Evolutionary conservation across 2,113 vertebrate genomes (phyloP), one percentile per base, ranked within the genome.

Genomic region (Fregetta grallaria): DNA sequence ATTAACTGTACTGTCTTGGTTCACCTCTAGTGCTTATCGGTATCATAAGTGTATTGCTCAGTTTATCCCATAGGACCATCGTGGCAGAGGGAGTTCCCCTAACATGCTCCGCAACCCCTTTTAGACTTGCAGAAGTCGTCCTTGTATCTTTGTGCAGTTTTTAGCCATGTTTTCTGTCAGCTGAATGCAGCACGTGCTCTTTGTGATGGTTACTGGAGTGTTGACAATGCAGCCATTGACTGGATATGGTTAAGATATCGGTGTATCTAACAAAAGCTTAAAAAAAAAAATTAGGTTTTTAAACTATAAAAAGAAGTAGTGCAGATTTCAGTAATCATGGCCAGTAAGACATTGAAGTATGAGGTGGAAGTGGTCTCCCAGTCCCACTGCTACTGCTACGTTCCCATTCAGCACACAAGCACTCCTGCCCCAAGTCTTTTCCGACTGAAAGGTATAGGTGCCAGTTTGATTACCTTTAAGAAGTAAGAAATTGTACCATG

Each of bases 401-500:
- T 49, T 66, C 76, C 49, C 5, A 3, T 59, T 56, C 58, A 81
- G 80, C 65, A 44, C 83, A 44, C 80, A 80, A 67, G 34, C 9
- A 21, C 10, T 15, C 12, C 50, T 67, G 44, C 42, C 36, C 44
- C 3, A 0, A 23, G 15, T 27, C 63, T 36, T 80, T 92, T 79
- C 89, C 23, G 26, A 38, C 85, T 92, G 91, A 88, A 66, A 68
- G 71, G 50, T 91, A 11, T 6, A 85, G 77, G 19, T 58, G 67
- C n/a, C 13, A 56, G 17, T 94, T 77, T 94, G 79, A 81, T 97
- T 58, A 84, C 32, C 65, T 88, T 73, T 62, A 71, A 96, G 77
- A 85, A 92, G 62, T 5, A 73, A 68, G 30, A 83, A 74, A 59
- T 36, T 47, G 9, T 70, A 71, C 83, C 49, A 53, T 18, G 13